Evolutionary conservation across 2,888 invertebrate genomes (phyloP).

Genomic region (Synergus laeviventris): DNA sequence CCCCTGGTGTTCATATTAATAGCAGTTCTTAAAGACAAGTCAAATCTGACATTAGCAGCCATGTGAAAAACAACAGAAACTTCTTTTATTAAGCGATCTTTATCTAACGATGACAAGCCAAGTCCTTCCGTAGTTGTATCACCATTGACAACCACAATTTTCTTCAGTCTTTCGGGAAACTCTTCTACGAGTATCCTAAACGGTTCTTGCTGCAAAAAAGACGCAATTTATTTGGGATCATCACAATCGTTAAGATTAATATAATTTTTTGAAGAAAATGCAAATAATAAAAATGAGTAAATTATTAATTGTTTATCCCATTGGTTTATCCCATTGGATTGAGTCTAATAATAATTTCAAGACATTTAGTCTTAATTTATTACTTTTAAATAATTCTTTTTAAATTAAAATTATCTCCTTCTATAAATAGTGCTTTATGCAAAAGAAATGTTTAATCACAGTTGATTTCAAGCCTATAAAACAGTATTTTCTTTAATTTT

Average conservation of each 20-base stretch:
- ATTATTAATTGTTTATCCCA: too few relatives aligned
- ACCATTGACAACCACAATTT: slow-evolving; percentile 82
- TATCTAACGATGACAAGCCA: slow-evolving; percentile 80
- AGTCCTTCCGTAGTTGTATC: slow-evolving; percentile 81
- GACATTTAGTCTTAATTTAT: too few relatives aligned
- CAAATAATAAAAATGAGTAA: too few relatives aligned
- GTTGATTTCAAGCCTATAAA: not conserved
- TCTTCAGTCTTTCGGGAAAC: slow-evolving; percentile 79
- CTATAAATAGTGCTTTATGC: too few relatives aligned
- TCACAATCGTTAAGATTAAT: not conserved
- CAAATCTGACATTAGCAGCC: slow-evolving; percentile 90
- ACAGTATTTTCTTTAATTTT: not conserved
- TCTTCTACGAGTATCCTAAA: slow-evolving; percentile 76
- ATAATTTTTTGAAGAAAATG: too few relatives aligned
- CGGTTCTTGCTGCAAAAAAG: slow-evolving; percentile 68
- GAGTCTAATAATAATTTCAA: too few relatives aligned
- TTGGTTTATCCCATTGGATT: too few relatives aligned
- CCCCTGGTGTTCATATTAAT: slow-evolving; percentile 82
- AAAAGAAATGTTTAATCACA: too few relatives aligned
- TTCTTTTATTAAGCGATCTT: slow-evolving; percentile 78
- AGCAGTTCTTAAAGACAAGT: slow-evolving; percentile 81
- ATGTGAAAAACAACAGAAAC: slow-evolving; percentile 89
- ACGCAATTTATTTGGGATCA: not conserved
- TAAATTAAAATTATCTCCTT: too few relatives aligned
- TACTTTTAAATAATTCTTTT: too few relatives aligned